Evolutionary conservation across 2,888 invertebrate genomes (phyloP).

Genomic region (Taphrorychus bicolor): DNA sequence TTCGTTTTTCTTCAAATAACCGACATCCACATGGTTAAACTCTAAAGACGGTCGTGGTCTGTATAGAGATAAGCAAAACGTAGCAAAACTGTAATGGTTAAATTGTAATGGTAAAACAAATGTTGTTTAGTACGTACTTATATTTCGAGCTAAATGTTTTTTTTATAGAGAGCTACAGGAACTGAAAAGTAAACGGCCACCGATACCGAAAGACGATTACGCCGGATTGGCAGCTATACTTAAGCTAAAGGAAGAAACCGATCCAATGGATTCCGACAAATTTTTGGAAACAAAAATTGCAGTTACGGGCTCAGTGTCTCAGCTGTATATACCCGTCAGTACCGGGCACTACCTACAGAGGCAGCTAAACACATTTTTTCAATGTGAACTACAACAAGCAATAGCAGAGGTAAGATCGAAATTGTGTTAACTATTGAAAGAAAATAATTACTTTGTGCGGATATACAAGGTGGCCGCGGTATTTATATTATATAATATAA

Average conservation of each 20-base stretch:
- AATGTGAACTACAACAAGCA: conserved; percentile 56
- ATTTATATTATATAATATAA: no score
- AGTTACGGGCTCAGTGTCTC: conserved; percentile 58
- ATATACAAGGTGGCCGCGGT: no score
- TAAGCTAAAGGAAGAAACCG: conserved; percentile 13
- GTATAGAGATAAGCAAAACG: no score
- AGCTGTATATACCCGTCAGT: conserved; percentile 58
- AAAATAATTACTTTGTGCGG: neutral
- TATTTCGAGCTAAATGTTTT: no score
- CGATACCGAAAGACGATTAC: conserved; percentile 32
- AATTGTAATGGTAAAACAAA: no score
- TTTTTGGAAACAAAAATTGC: conserved; percentile 53
- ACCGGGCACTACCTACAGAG: conserved; percentile 60
- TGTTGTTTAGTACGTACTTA: no score
- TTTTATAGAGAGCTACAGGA: conserved; percentile 31
- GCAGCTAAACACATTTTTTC: conserved; percentile 60
- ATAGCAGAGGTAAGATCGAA: conserved; percentile 41
- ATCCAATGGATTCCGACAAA: conserved; percentile 19
- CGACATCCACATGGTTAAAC: no score
- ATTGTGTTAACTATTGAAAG: neutral
- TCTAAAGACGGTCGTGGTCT: no score
- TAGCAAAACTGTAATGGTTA: no score
- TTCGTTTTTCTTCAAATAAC: no score
- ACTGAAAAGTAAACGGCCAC: conserved; percentile 12
- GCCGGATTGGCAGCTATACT: conserved; percentile 13